These are phyloP conservation scores for Dendropsophus ebraccatus DNA, from an alignment of 2,113 vertebrate species.

Conservation along the genomic window DNA sequence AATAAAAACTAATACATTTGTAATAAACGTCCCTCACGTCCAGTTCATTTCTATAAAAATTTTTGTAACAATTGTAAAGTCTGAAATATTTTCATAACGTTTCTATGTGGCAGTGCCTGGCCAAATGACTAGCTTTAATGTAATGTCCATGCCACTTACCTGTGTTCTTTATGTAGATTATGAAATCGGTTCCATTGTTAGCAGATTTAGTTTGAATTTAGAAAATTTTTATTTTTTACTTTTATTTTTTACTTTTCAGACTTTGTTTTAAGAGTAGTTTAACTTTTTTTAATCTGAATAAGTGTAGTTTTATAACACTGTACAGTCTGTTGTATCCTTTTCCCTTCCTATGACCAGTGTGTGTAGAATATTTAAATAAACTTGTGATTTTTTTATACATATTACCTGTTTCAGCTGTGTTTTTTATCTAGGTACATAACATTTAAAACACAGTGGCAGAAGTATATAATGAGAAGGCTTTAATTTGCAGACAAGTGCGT, in stretches of 20 bases:
- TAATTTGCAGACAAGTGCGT: background rate
- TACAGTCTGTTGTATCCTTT: slow-evolving; percentile 73
- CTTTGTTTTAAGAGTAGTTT: slow-evolving; percentile 17
- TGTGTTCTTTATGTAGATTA: background rate
- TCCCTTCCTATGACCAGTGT: slow-evolving; percentile 59
- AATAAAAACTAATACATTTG: background rate
- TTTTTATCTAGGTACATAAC: background rate
- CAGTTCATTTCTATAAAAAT: background rate
- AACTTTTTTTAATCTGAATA: background rate
- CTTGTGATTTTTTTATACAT: slow-evolving; percentile 62
- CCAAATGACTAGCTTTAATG: slow-evolving; percentile 10
- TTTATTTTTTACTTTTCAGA: too few species aligned
- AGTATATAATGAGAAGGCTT: background rate
- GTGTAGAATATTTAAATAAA: slow-evolving; percentile 73
- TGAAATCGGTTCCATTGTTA: background rate
- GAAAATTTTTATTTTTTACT: background rate
- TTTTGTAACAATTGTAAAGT: background rate
- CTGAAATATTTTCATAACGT: background rate
- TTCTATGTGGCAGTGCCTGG: background rate
- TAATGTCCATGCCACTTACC: background rate
- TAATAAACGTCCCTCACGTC: background rate
- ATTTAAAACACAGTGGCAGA: background rate
- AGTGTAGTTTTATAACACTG: slow-evolving; percentile 72
- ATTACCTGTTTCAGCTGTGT: slow-evolving; percentile 39
- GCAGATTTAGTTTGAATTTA: background rate